Evolutionary conservation across 37 sponge, comb jelly and placozoan genomes (phyloP).

Genomic region (Haliclona indistincta): DNA sequence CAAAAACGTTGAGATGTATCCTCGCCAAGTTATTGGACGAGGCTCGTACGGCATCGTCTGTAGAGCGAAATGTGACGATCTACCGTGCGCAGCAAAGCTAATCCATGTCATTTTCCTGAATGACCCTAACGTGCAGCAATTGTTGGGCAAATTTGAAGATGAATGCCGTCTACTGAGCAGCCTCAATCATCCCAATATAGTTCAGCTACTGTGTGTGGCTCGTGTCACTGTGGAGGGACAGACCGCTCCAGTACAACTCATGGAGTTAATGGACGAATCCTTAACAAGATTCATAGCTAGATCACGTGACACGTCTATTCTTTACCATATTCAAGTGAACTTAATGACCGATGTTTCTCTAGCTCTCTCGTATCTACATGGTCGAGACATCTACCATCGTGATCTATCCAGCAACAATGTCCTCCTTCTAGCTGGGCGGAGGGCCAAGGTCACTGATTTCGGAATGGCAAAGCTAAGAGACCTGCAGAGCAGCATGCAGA

Average conservation of each 20-base stretch:
- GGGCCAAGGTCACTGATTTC: conserved; percentile 61
- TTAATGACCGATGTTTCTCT: conserved; percentile 39
- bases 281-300: neutral
- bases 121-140: neutral
- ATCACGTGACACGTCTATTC: neutral
- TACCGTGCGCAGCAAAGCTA: conserved; percentile 1
- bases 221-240: conserved; percentile 16
- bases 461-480: conserved; percentile 59
- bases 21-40: neutral
- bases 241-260: conserved; percentile 30
- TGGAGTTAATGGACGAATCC: conserved; percentile 50
- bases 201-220: conserved; percentile 26
- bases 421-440: conserved; percentile 27
- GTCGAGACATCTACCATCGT: conserved; percentile 51
- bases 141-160: conserved; percentile 8
- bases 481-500: conserved; percentile 21
- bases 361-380: conserved; percentile 53
- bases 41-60: neutral
- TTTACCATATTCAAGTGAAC: conserved; percentile 29
- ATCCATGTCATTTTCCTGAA: neutral
- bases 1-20: neutral
- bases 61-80: neutral
- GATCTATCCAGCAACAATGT: conserved; percentile 70
- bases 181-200: conserved; percentile 38
- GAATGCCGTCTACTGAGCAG: conserved; percentile 42